A percentile compares a stretch with the other conserved stretches of the same genome.
phyloP scores from a whole-genome alignment of 1,140 invertebrate genomes.

The Apis florea region DNA sequence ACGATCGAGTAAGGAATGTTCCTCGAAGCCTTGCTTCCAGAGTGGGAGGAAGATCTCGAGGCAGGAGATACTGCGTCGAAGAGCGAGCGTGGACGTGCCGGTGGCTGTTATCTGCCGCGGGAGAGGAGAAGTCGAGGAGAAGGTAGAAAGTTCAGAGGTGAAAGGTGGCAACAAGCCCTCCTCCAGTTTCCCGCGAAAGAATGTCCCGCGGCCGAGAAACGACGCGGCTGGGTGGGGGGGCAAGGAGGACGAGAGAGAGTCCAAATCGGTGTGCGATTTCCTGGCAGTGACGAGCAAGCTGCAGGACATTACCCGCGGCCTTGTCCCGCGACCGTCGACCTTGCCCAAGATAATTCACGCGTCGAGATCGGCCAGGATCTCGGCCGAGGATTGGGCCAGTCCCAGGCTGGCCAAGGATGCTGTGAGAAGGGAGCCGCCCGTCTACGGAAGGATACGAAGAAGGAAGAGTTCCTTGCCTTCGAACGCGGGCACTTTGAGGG shows the following conservation, averaged over 20 bases:
- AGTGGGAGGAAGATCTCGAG: constrained; percentile 65
- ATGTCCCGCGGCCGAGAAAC: constrained; percentile 39
- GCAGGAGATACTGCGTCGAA: constrained; percentile 74
- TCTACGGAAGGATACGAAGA: constrained; percentile 76
- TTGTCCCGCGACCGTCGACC: constrained; percentile 72
- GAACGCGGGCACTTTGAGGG: background rate
- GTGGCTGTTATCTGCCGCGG: background rate
- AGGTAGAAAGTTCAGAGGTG: constrained; percentile 47
- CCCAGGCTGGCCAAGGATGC: constrained; percentile 54
- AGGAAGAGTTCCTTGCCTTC: constrained; percentile 71
- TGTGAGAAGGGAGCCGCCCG: constrained; percentile 69
- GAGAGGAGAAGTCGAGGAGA: constrained; percentile 2
- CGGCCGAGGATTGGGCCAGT: constrained; percentile 40
- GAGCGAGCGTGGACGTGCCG: constrained; percentile 64
- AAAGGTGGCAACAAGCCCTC: constrained; percentile 30
- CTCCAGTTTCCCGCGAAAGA: constrained; percentile 26
- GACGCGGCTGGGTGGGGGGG: constrained; percentile 29
- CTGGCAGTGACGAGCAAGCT: constrained; percentile 50
- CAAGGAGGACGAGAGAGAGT: constrained; percentile 55
- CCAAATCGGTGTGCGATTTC: constrained; percentile 69
- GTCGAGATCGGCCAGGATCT: constrained; percentile 36
- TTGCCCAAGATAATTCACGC: constrained; percentile 71
- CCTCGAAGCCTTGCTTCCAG: constrained; percentile 27
- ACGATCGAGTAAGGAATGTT: constrained; percentile 37
- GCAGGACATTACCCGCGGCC: constrained; percentile 55